These are phyloP conservation scores for Pseudomyrmex dendroicus DNA, from an alignment of 1,140 invertebrate species.

Conservation along the genomic window DNA sequence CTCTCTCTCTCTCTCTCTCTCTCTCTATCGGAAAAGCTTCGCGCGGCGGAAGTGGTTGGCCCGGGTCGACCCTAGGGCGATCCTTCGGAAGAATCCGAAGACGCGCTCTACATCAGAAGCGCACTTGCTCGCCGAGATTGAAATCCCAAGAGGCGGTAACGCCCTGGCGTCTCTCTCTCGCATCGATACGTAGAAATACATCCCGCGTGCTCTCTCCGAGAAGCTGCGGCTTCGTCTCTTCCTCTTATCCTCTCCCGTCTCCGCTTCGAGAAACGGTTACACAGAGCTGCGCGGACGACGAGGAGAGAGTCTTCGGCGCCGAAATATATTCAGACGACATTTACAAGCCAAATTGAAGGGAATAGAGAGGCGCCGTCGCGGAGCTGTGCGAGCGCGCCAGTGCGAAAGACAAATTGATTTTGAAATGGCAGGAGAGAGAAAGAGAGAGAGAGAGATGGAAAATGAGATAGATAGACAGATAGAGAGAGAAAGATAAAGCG, in stretches of 20 bases:
- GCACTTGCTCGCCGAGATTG: conserved; percentile 58
- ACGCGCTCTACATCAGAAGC: conserved; percentile 44
- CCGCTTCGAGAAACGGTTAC: conserved; percentile 60
- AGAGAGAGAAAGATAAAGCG: neutral
- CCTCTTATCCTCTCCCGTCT: too few species aligned
- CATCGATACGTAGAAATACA: conserved; percentile 62
- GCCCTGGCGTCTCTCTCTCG: conserved; percentile 25
- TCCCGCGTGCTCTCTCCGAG: conserved; percentile 26
- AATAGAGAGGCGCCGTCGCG: conserved; percentile 75
- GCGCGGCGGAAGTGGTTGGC: conserved; percentile 56
- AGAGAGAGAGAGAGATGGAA: conserved; percentile 11
- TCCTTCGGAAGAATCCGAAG: conserved; percentile 61
- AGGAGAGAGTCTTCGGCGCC: conserved; percentile 6
- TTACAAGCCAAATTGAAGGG: conserved; percentile 84
- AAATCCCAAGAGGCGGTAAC: conserved; percentile 59
- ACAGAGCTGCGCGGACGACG: conserved; percentile 26
- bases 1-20: too few species aligned
- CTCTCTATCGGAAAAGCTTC: conserved; percentile 25
- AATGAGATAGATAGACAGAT: neutral
- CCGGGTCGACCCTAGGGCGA: conserved; percentile 49
- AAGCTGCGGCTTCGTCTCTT: conserved; percentile 19
- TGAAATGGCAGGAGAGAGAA: conserved; percentile 77
- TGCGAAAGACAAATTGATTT: conserved; percentile 82
- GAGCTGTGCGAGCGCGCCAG: conserved; percentile 66
- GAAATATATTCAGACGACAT: conserved; percentile 81